A percentile compares a stretch with the other conserved stretches of the same genome.
phyloP scores from a whole-genome alignment of 2,113 vertebrate species.

The Chauna torquata region DNA sequence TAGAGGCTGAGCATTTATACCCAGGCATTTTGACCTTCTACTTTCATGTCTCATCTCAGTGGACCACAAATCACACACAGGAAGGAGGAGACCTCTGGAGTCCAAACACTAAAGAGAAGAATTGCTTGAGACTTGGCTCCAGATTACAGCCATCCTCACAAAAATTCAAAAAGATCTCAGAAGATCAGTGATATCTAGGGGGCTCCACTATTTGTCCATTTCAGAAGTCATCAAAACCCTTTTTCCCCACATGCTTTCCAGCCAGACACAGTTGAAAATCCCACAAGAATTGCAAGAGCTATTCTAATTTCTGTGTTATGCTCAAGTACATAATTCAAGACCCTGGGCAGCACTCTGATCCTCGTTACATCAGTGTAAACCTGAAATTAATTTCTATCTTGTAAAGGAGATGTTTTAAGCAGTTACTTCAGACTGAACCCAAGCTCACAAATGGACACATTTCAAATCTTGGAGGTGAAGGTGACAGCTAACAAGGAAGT shows the following conservation, averaged over 20 bases:
- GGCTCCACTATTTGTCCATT: not conserved
- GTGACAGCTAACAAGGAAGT: not conserved
- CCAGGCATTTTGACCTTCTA: not conserved
- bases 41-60: not conserved
- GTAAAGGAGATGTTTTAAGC: not conserved
- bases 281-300: not conserved
- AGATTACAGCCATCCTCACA: not conserved
- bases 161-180: not conserved
- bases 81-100: not conserved
- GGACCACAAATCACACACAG: not conserved
- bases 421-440: not conserved
- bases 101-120: not conserved
- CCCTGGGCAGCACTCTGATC: not conserved
- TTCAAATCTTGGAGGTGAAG: not conserved
- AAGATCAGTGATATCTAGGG: not conserved
- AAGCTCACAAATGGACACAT: not conserved
- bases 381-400: not conserved
- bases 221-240: not conserved
- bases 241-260: not conserved
- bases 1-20: not conserved
- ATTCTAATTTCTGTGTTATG: not conserved
- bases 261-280: not conserved
- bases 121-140: not conserved
- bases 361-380: not conserved
- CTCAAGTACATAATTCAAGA: not conserved